These are phyloP conservation scores for Rhipidura dahli DNA, from an alignment of 2,113 vertebrate genomes.

Conservation along the genomic window DNA sequence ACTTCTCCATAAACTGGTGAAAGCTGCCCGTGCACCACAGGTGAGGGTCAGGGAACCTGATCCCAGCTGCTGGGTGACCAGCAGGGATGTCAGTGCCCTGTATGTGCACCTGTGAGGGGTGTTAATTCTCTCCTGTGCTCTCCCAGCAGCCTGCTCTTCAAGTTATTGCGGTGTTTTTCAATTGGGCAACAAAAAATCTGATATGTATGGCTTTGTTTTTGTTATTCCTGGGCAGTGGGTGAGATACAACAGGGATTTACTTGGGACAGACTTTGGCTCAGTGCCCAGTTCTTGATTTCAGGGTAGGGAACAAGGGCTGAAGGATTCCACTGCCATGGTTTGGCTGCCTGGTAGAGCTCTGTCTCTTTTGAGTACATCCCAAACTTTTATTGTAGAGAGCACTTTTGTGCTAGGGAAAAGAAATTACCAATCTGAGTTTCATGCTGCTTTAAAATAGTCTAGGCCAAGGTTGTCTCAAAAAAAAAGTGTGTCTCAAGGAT, in stretches of 20 bases:
- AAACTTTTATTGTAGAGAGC: neutral
- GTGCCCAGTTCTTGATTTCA: neutral
- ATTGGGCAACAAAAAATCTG: neutral
- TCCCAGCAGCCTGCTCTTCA: neutral
- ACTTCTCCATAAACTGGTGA: neutral
- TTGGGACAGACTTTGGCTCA: neutral
- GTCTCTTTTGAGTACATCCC: neutral
- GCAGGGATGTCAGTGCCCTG: neutral
- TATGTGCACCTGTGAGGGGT: neutral
- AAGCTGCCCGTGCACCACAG: neutral
- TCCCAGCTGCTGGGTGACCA: neutral
- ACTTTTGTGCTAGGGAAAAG: neutral
- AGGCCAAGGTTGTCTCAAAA: slow-evolving; percentile 24
- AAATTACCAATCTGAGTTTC: neutral
- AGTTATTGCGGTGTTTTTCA: neutral
- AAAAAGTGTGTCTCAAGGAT: slow-evolving; percentile 8
- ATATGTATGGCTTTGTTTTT: neutral
- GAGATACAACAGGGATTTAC: neutral
- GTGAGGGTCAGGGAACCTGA: neutral
- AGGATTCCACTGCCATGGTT: neutral
- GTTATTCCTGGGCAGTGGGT: neutral
- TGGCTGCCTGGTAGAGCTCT: neutral
- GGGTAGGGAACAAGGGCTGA: neutral
- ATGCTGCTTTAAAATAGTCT: neutral
- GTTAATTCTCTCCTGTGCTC: neutral